Evolutionary conservation across 2,888 invertebrate species (phyloP).

Genomic region (Meganola albula): DNA sequence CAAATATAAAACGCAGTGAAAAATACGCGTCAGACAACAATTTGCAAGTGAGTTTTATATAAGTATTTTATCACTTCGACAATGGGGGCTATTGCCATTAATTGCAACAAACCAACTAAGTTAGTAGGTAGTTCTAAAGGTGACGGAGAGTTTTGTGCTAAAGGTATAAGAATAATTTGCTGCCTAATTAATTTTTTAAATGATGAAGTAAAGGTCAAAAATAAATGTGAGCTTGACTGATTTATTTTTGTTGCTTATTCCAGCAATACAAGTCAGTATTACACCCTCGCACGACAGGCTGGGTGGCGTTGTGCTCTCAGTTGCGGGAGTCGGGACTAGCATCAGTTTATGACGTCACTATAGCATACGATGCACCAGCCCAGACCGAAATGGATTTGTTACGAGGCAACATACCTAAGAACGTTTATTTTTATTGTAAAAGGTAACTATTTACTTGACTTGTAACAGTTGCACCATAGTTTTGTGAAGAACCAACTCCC

Average conservation of each 20-base stretch:
- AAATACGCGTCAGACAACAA: constrained; percentile 82
- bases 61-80: too few species aligned
- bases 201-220: too few species aligned
- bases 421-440: constrained; percentile 86
- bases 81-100: too few species aligned
- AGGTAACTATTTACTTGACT: constrained; percentile 67
- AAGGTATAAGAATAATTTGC: too few species aligned
- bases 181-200: too few species aligned
- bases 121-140: too few species aligned
- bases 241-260: constrained; percentile 12
- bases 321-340: constrained; percentile 79
- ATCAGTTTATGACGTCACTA: constrained; percentile 90
- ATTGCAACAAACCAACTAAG: too few species aligned
- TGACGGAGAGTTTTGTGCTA: too few species aligned
- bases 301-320: constrained; percentile 78
- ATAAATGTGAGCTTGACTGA: too few species aligned
- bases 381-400: constrained; percentile 86
- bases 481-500: too few species aligned
- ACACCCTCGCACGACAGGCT: constrained; percentile 92
- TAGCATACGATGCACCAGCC: constrained; percentile 88
- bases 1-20: constrained; percentile 83
- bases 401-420: constrained; percentile 82
- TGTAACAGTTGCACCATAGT: too few species aligned
- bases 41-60: constrained; percentile 81
- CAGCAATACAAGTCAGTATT: constrained; percentile 84